These are phyloP conservation scores for Nasonia longicornis DNA, from an alignment of 1,140 invertebrate genomes.

Conservation along the genomic window DNA sequence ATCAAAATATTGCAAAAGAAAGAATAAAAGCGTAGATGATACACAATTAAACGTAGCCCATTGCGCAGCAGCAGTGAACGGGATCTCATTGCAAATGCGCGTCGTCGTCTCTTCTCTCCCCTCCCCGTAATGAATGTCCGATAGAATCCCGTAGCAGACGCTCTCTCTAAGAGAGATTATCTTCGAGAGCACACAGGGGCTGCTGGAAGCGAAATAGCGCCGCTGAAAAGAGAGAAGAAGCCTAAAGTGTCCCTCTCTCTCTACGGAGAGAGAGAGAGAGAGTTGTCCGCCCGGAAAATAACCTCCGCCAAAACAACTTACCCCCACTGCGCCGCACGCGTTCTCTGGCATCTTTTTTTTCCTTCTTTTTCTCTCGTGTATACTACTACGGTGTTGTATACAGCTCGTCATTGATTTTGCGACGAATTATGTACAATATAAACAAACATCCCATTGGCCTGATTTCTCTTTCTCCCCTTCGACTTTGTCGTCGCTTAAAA, in stretches of 20 bases:
- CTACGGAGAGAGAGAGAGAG: constrained; percentile 41
- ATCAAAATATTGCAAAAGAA: not conserved
- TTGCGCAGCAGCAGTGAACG: constrained; percentile 37
- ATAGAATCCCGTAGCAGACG: constrained; percentile 30
- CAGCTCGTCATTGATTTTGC: not conserved
- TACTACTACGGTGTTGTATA: not conserved
- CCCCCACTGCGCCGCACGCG: not conserved
- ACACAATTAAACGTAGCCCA: constrained; percentile 46
- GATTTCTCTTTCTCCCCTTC: constrained; percentile 40
- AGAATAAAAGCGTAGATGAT: not conserved
- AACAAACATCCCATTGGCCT: constrained; percentile 49
- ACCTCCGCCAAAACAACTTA: constrained; percentile 61
- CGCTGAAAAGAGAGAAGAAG: constrained; percentile 16
- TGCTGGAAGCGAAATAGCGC: constrained; percentile 35
- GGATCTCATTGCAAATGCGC: constrained; percentile 45
- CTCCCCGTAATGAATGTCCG: constrained; percentile 44
- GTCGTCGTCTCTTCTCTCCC: not conserved
- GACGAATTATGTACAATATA: not conserved
- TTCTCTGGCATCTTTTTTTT: constrained; percentile 37
- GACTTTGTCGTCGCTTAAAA: constrained; percentile 25
- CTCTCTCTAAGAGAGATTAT: constrained; percentile 42
- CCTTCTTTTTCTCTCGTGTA: not conserved
- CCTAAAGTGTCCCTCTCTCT: constrained; percentile 47
- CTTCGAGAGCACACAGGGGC: not conserved
- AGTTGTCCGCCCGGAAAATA: constrained; percentile 65